Conservation (phyloP, 2,888 invertebrate species). For the Diplazon laetatorius region DNA sequence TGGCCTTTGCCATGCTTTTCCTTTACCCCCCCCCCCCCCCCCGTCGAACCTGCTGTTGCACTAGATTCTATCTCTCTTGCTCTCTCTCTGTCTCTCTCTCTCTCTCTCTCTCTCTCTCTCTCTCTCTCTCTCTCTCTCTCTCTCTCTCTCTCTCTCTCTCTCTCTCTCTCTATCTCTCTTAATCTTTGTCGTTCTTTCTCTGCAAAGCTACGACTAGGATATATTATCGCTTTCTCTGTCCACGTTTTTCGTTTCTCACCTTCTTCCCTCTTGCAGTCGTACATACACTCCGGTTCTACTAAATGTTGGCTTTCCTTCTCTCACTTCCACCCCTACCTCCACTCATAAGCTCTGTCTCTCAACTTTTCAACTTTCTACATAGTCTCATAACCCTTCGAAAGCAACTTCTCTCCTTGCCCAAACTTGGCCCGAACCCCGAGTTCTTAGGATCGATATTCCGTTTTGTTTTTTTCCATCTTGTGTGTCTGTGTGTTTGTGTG, state of each 20-base stretch:
- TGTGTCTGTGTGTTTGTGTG: background rate
- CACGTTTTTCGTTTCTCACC: slow-evolving; percentile 22
- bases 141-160: too few relatives aligned
- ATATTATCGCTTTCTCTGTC: slow-evolving; percentile 45
- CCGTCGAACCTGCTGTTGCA: slow-evolving; percentile 37
- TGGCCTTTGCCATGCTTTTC: slow-evolving; percentile 59
- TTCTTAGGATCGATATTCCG: background rate
- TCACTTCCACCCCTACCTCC: slow-evolving; percentile 21
- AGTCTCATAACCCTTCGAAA: slow-evolving; percentile 44
- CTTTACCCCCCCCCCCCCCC: slow-evolving; percentile 63
- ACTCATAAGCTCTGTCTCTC: background rate
- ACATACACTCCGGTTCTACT: slow-evolving; percentile 51
- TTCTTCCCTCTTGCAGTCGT: slow-evolving; percentile 52
- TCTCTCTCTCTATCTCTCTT: slow-evolving; percentile 49
- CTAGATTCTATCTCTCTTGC: too few relatives aligned
- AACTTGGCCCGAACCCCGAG: background rate
- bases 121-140: too few relatives aligned
- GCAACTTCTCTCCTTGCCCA: slow-evolving; percentile 26
- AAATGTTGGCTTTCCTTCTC: slow-evolving; percentile 63
- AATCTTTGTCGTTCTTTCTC: slow-evolving; percentile 34
- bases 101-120: too few relatives aligned
- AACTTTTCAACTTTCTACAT: slow-evolving; percentile 15
- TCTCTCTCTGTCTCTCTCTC: too few relatives aligned
- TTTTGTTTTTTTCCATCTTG: slow-evolving; percentile 10
- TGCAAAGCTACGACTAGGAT: slow-evolving; percentile 31